phyloP scores from a whole-genome alignment of 2,888 invertebrate species.

The Periphyllus acericola region DNA sequence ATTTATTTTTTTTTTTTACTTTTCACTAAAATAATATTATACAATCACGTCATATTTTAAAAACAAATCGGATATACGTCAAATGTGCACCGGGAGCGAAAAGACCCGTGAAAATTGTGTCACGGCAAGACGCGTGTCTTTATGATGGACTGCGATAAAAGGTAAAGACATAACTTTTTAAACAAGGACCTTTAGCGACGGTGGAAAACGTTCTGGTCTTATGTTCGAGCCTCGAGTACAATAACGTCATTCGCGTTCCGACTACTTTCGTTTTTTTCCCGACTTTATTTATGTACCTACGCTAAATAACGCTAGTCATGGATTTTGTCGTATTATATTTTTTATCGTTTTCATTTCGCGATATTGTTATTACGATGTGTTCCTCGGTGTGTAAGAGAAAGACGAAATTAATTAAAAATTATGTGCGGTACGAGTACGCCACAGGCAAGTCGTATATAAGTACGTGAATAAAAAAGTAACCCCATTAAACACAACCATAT shows the following conservation, averaged over 20 bases:
- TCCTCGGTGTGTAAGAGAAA: background rate
- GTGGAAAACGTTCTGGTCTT: background rate
- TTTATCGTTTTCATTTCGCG: background rate
- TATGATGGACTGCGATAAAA: background rate
- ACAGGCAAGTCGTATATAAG: background rate
- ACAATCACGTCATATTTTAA: background rate
- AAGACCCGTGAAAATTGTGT: background rate
- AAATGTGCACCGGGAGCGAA: background rate
- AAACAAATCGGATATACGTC: background rate
- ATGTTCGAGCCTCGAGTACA: background rate
- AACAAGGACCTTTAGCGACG: background rate
- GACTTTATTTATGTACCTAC: background rate
- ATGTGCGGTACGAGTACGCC: background rate
- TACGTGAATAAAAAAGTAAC: background rate
- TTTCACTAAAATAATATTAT: background rate
- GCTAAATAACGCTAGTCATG: background rate
- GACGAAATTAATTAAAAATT: background rate
- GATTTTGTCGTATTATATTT: background rate
- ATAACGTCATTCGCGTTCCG: background rate
- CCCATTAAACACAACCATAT: background rate
- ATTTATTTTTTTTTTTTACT: background rate
- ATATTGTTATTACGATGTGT: background rate
- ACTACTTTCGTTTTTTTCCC: background rate
- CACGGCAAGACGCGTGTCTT: background rate
- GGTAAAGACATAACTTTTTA: background rate